These are phyloP conservation scores for Drosophila cognata DNA, from an alignment of 2,888 invertebrate genomes.

Conservation along the genomic window DNA sequence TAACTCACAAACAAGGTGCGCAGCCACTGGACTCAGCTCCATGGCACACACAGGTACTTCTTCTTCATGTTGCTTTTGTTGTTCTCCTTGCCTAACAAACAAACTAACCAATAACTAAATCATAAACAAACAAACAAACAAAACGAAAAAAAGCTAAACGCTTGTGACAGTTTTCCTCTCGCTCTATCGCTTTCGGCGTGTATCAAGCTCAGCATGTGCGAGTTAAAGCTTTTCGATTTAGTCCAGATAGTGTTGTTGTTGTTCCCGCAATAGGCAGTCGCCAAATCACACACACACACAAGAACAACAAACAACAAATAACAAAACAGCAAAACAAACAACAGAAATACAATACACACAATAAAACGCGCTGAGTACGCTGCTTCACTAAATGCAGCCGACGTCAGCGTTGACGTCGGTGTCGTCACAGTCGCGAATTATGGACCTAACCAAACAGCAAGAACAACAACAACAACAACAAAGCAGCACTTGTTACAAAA, in stretches of 20 bases:
- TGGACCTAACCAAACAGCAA: constrained; percentile 54
- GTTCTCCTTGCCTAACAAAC: constrained; percentile 20
- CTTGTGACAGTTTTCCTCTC: constrained; percentile 28
- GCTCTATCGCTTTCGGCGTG: constrained; percentile 13
- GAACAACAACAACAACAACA: constrained; percentile 31
- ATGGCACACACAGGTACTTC: constrained; percentile 30
- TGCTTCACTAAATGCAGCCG: constrained; percentile 63
- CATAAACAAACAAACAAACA: constrained; percentile 11
- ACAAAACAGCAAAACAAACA: constrained; percentile 24
- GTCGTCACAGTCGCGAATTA: constrained; percentile 59
- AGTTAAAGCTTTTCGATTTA: constrained; percentile 24
- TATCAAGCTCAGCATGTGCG: constrained; percentile 41
- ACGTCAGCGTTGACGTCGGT: constrained; percentile 56
- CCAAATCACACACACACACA: constrained; percentile 12
- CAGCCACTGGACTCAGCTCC: constrained; percentile 40
- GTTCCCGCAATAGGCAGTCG: constrained; percentile 28
- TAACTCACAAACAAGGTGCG: constrained; percentile 67
- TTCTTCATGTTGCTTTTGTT: constrained; percentile 28
- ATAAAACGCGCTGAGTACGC: constrained; percentile 43
- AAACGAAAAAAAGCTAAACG: constrained; percentile 21
- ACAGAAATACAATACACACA: constrained; percentile 23
- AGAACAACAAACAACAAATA: constrained; percentile 10
- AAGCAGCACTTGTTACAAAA: constrained; percentile 70
- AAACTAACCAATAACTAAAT: constrained; percentile 54
- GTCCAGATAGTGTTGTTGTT: constrained; percentile 32